Evolutionary conservation across 2,888 invertebrate genomes (phyloP).

Genomic region (Therioaphis trifolii): DNA sequence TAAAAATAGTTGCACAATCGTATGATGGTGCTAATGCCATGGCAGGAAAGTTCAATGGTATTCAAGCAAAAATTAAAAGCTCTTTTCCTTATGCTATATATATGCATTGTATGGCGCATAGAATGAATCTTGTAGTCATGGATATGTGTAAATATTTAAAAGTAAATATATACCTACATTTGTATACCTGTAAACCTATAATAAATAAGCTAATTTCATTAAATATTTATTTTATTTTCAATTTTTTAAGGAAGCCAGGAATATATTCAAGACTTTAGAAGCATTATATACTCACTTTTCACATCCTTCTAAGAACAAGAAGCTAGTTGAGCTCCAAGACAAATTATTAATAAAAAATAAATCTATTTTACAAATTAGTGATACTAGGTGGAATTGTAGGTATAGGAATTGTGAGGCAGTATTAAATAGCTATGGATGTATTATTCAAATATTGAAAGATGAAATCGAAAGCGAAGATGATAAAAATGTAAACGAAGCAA

Average conservation of each 20-base stretch:
- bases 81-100: slow-evolving; percentile 19
- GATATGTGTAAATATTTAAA: slow-evolving; percentile 43
- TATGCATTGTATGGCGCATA: slow-evolving; percentile 30
- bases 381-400: no score
- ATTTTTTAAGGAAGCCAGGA: slow-evolving; percentile 4
- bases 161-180: slow-evolving; percentile 7
- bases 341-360: slow-evolving; percentile 24
- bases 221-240: no score
- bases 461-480: no score
- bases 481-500: no score
- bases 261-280: slow-evolving; percentile 15
- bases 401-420: no score
- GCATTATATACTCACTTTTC: no score
- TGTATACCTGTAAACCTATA: no score
- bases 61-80: slow-evolving; percentile 29
- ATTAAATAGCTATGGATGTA: no score
- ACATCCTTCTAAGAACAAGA: slow-evolving; percentile 16
- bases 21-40: no score
- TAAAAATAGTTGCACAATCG: no score
- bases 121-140: slow-evolving; percentile 6
- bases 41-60: slow-evolving; percentile 2
- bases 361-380: not conserved
- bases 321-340: not conserved
- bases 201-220: no score
- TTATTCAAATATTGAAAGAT: no score